A percentile compares a stretch with the other conserved stretches of the same genome.
phyloP scores from a whole-genome alignment of 2,888 invertebrate species.

The Hyppa rectilinea region DNA sequence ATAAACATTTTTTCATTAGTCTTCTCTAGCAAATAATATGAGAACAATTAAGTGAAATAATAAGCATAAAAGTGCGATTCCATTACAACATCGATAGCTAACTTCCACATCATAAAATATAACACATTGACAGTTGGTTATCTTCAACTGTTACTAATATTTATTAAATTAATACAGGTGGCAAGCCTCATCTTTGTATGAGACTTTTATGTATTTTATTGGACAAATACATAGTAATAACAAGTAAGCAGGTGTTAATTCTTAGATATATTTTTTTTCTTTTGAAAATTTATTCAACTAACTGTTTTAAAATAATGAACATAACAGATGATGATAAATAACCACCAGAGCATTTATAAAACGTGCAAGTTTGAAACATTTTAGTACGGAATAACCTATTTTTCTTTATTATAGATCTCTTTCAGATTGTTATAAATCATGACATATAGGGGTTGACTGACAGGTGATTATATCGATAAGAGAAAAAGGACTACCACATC shows the following conservation, averaged over 20 bases:
- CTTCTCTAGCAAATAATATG: neutral
- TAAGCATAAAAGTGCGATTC: neutral
- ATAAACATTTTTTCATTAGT: too few species aligned
- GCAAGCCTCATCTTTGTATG: neutral
- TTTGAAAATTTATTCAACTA: neutral
- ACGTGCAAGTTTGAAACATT: neutral
- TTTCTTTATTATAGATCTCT: neutral
- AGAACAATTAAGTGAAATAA: neutral
- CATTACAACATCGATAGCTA: neutral
- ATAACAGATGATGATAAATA: neutral
- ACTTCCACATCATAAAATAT: neutral
- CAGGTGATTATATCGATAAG: conserved; percentile 1
- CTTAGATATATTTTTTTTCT: neutral
- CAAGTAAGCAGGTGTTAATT: conserved; percentile 3
- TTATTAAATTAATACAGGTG: conserved; percentile 19
- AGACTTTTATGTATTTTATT: neutral
- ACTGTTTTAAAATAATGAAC: neutral
- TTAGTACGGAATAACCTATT: too few species aligned
- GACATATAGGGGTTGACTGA: neutral
- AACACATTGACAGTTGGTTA: neutral
- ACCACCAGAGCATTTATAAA: neutral
- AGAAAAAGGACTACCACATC: neutral
- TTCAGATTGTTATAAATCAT: neutral
- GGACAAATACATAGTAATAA: neutral
- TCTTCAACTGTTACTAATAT: neutral